phyloP scores from a whole-genome alignment of 2,113 vertebrate genomes.

The Anguilla rostrata region DNA sequence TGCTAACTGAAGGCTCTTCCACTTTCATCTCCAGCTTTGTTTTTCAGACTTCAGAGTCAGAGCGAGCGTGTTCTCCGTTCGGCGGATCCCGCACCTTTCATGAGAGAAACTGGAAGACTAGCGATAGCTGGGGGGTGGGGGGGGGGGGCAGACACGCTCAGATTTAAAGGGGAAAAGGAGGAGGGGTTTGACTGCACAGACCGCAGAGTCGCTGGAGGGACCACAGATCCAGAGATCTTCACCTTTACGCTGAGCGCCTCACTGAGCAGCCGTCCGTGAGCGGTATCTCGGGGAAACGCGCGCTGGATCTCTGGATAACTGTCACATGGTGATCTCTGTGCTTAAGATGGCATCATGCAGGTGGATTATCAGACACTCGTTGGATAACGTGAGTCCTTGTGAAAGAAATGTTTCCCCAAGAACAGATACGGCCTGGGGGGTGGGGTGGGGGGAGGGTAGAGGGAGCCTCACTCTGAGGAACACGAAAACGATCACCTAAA shows the following conservation, averaged over 20 bases:
- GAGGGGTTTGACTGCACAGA: too few species aligned
- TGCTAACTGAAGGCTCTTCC: background rate
- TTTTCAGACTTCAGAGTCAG: background rate
- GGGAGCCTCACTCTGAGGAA: too few species aligned
- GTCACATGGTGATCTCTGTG: background rate
- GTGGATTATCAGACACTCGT: background rate
- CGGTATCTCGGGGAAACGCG: background rate
- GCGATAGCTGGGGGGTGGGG: too few species aligned
- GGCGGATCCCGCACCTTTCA: background rate
- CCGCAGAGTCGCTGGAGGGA: background rate
- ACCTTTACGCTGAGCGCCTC: background rate
- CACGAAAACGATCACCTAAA: too few species aligned
- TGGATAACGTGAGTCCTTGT: too few species aligned
- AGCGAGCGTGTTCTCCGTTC: background rate
- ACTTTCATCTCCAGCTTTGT: background rate
- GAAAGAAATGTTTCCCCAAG: too few species aligned
- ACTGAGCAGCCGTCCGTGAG: slow-evolving; percentile 2
- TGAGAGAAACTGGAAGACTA: too few species aligned
- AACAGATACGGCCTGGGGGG: too few species aligned
- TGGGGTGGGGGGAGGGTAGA: background rate
- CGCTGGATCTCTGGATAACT: background rate
- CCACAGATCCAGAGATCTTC: background rate
- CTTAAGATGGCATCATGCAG: slow-evolving; percentile 2
- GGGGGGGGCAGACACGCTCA: too few species aligned
- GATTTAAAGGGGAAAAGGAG: too few species aligned